A percentile compares a stretch with the other conserved stretches of the same genome.
These are phyloP conservation scores for Calonectris borealis DNA, from an alignment of 2,113 vertebrate genomes.

Conservation along the genomic window DNA sequence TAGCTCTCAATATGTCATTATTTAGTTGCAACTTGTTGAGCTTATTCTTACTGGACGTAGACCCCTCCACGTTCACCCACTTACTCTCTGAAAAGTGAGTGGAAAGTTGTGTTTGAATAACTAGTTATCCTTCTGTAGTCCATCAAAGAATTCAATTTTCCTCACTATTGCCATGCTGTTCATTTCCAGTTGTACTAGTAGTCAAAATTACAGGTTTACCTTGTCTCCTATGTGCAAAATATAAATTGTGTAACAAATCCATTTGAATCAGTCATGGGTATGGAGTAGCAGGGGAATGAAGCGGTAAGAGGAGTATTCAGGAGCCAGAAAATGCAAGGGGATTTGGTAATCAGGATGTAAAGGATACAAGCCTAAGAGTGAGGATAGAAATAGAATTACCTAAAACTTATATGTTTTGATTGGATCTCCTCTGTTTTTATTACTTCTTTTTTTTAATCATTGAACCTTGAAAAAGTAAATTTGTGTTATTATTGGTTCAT, in stretches of 20 bases:
- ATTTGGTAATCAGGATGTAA: background rate
- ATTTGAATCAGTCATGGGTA: background rate
- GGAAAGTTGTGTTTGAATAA: background rate
- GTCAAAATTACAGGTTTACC: slow-evolving; percentile 19
- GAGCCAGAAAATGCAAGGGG: background rate
- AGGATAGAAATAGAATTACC: background rate
- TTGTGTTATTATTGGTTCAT: background rate
- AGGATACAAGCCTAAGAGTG: background rate
- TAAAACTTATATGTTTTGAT: background rate
- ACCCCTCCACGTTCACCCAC: background rate
- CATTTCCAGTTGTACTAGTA: background rate
- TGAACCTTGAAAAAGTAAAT: background rate
- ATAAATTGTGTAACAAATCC: background rate
- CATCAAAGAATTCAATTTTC: background rate
- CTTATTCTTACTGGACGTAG: background rate
- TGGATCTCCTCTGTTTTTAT: background rate
- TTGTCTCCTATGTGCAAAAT: background rate
- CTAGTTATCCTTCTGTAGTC: background rate
- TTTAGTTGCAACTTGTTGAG: background rate
- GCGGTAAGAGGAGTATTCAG: background rate
- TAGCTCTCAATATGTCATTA: background rate
- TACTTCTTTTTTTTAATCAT: background rate
- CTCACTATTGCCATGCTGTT: background rate
- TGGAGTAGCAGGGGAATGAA: background rate
- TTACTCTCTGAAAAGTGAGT: background rate